Evolutionary conservation across 2,113 vertebrate species (phyloP).

Genomic region (Chitala chitala): DNA sequence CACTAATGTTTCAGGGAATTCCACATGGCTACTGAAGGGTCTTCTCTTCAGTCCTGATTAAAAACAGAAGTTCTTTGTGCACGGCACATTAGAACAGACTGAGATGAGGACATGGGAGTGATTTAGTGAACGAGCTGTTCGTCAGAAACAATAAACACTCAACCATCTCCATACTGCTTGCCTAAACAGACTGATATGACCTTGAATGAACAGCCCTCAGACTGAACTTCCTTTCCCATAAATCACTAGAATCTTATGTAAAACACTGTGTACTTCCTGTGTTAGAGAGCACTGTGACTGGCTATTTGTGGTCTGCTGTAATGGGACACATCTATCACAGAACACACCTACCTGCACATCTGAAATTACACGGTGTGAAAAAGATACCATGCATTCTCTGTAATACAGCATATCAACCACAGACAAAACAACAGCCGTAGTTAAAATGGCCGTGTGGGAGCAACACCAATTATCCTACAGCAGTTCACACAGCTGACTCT

Average conservation of each 20-base stretch:
- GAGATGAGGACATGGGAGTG: neutral
- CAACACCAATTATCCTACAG: neutral
- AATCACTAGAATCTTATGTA: slow-evolving; percentile 5
- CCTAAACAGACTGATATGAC: neutral
- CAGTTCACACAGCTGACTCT: too few species aligned
- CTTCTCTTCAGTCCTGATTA: neutral
- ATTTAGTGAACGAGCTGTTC: neutral
- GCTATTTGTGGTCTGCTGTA: slow-evolving; percentile 22
- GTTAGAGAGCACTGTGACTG: neutral
- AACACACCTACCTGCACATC: slow-evolving; percentile 49
- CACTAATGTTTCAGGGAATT: neutral
- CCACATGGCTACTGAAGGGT: neutral
- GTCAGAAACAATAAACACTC: too few species aligned
- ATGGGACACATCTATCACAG: slow-evolving; percentile 30
- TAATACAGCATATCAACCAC: slow-evolving; percentile 53
- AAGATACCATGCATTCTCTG: slow-evolving; percentile 42
- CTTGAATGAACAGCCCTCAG: neutral
- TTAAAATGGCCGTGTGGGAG: neutral
- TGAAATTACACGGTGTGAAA: slow-evolving; percentile 36
- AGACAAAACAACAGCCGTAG: neutral
- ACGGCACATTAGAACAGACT: neutral
- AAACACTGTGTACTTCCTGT: slow-evolving; percentile 14
- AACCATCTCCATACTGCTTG: too few species aligned
- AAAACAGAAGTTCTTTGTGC: neutral
- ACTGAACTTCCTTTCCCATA: slow-evolving; percentile 14